Percentiles rank a stretch among this genome's conserved stretches.
These are phyloP conservation scores for Acanthisitta chloris DNA, from an alignment of 2,113 vertebrate species.

Conservation along the genomic window DNA sequence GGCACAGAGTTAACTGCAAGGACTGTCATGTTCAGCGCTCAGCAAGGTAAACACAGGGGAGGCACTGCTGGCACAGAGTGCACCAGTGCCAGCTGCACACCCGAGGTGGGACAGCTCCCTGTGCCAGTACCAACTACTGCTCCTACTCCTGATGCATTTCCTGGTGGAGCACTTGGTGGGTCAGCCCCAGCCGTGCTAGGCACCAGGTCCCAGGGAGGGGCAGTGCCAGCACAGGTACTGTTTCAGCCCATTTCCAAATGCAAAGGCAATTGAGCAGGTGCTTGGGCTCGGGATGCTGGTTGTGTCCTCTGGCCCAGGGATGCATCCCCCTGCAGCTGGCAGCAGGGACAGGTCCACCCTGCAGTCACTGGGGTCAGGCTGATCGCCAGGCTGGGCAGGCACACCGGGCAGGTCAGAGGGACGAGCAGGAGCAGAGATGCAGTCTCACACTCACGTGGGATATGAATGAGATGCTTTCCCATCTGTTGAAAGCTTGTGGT, in stretches of 20 bases:
- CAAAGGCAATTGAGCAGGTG: accelerated
- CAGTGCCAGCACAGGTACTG: background rate
- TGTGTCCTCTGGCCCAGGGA: accelerated
- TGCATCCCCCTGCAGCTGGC: accelerated
- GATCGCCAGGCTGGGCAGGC: accelerated
- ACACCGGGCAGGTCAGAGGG: accelerated
- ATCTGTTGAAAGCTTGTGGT: background rate
- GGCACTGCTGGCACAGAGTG: background rate
- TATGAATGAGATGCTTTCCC: accelerated
- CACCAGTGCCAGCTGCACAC: accelerated
- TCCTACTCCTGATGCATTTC: background rate
- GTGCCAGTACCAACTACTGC: background rate
- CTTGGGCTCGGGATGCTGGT: accelerated
- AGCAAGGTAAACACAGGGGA: background rate
- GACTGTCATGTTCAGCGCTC: background rate
- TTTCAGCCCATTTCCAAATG: background rate
- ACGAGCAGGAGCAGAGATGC: accelerated
- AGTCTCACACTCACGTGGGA: background rate
- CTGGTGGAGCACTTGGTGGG: accelerated
- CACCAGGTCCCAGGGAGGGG: accelerated
- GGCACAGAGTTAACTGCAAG: background rate
- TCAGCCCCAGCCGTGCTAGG: background rate
- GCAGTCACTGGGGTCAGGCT: background rate
- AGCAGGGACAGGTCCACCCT: accelerated
- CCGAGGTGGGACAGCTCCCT: no score